These are phyloP conservation scores for Lasioglossum zephyrum DNA, from an alignment of 2,888 invertebrate genomes.

Conservation along the genomic window DNA sequence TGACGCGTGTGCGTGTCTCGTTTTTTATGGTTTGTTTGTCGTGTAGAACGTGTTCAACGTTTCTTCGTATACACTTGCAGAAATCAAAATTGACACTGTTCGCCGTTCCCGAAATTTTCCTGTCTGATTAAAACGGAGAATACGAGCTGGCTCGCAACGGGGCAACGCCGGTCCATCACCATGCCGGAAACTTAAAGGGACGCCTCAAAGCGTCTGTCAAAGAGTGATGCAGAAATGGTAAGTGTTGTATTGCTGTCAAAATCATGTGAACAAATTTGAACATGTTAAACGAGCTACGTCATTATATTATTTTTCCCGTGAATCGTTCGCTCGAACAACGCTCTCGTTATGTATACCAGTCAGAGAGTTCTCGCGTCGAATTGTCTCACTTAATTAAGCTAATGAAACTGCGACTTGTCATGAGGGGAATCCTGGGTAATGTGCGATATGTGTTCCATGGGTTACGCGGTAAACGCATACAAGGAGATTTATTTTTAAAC, in stretches of 20 bases:
- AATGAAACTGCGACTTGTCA: background rate
- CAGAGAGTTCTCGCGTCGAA: background rate
- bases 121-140: background rate
- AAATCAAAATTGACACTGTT: conserved; percentile 25
- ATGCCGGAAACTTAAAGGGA: conserved; percentile 64
- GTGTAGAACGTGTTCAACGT: conserved; percentile 24
- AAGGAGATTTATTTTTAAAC: background rate
- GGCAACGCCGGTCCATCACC: conserved; percentile 43
- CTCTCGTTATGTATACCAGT: background rate
- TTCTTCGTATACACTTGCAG: conserved; percentile 6
- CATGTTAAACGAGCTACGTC: background rate
- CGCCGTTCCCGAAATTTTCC: background rate
- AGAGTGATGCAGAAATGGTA: conserved; percentile 69
- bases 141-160: conserved; percentile 5
- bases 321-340: background rate
- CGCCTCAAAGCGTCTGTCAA: conserved; percentile 54
- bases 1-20: conserved; percentile 71
- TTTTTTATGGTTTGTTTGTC: conserved; percentile 7
- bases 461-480: background rate
- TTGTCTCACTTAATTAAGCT: background rate
- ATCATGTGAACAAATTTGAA: background rate
- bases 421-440: background rate
- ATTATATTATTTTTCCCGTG: background rate
- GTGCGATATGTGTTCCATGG: background rate
- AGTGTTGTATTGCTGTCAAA: conserved; percentile 20